phyloP scores from a whole-genome alignment of 2,888 invertebrate species.

The Cryptus viduatorius region DNA sequence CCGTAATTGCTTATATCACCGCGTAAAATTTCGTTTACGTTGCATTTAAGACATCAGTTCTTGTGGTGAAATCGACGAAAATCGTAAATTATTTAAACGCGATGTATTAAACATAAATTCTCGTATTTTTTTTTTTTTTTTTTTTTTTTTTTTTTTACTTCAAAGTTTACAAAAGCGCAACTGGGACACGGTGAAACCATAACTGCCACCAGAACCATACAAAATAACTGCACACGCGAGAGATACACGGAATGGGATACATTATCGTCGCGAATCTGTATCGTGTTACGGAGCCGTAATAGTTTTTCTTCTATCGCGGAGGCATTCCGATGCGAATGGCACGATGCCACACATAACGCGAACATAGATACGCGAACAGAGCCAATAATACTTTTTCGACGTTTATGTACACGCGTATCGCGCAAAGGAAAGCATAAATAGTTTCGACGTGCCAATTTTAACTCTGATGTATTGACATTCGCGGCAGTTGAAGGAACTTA shows the following conservation, averaged over 20 bases:
- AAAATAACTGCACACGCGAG: background rate
- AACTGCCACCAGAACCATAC: background rate
- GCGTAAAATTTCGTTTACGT: background rate
- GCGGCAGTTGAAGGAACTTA: background rate
- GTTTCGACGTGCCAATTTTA: slow-evolving; percentile 22
- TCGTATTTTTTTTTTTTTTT: background rate
- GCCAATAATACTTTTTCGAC: background rate
- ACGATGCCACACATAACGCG: slow-evolving; percentile 26
- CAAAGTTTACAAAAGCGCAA: background rate
- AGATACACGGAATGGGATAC: background rate
- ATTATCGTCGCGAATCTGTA: background rate
- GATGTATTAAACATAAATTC: background rate
- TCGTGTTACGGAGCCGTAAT: slow-evolving; percentile 8
- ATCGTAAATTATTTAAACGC: background rate
- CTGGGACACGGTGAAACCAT: background rate
- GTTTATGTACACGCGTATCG: background rate
- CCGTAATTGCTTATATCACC: background rate
- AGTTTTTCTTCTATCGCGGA: background rate
- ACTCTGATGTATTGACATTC: background rate
- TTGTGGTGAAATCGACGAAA: background rate
- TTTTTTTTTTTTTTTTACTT: background rate
- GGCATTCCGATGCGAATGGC: slow-evolving; percentile 35
- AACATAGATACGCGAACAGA: background rate
- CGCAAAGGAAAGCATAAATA: slow-evolving; percentile 2
- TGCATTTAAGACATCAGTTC: background rate